Conservation (phyloP, 1,140 invertebrate genomes). For the Camponotus pennsylvanicus region DNA sequence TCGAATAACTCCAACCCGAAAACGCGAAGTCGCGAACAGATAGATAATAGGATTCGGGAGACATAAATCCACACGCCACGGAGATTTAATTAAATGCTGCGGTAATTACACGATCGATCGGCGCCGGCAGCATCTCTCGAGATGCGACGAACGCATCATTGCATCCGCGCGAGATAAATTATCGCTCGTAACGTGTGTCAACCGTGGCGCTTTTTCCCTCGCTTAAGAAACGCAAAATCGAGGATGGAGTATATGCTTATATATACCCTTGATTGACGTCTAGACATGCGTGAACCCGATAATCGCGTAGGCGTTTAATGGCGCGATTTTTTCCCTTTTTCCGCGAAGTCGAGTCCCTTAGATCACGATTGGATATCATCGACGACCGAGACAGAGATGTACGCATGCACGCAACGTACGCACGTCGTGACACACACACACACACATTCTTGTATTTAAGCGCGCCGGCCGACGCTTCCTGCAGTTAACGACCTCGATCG, state of each 20-base stretch:
- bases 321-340: conserved; percentile 46
- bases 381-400: conserved; percentile 19
- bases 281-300: conserved; percentile 57
- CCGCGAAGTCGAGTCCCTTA: conserved; percentile 39
- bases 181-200: conserved; percentile 37
- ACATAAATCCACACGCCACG: conserved; percentile 29
- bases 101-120: conserved; percentile 34
- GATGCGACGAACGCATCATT: neutral
- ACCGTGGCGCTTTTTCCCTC: conserved; percentile 17
- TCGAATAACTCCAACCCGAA: neutral
- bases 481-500: conserved; percentile 84
- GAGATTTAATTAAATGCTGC: conserved; percentile 52
- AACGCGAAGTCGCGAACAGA: neutral
- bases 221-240: conserved; percentile 14
- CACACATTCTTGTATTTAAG: conserved; percentile 50
- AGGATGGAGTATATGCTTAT: conserved; percentile 33
- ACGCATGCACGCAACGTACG: conserved; percentile 13
- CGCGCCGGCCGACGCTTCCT: conserved; percentile 79
- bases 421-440: conserved; percentile 48
- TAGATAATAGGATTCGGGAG: conserved; percentile 5
- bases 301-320: conserved; percentile 43
- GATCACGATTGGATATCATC: conserved; percentile 48
- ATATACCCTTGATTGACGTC: conserved; percentile 67
- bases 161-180: conserved; percentile 3
- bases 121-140: neutral